Conservation (phyloP, 1,140 invertebrate species). For the Wasmannia auropunctata region DNA sequence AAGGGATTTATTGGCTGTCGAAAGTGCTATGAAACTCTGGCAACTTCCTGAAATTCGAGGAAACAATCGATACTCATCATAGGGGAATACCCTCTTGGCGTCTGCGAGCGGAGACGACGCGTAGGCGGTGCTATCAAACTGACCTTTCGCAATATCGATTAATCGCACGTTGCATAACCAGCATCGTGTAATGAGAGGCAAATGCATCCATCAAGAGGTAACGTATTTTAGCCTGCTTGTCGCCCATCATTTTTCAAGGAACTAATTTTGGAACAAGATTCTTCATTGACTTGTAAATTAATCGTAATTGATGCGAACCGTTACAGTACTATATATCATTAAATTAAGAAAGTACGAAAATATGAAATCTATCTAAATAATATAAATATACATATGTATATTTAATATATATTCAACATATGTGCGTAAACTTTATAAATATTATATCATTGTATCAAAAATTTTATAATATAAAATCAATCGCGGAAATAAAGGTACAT, state of each 20-base stretch:
- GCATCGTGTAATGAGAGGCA: conserved; percentile 32
- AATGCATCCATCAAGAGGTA: conserved; percentile 20
- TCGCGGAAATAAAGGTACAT: too few species aligned
- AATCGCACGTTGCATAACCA: conserved; percentile 66
- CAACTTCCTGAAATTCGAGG: conserved; percentile 40
- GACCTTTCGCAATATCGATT: conserved; percentile 73
- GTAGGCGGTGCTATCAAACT: conserved; percentile 58
- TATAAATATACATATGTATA: background rate
- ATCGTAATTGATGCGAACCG: background rate
- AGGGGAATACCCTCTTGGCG: conserved; percentile 62
- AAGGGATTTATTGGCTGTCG: background rate
- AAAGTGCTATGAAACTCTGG: conserved; percentile 7
- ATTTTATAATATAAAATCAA: background rate
- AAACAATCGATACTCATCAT: conserved; percentile 55
- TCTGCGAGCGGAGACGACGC: conserved; percentile 58
- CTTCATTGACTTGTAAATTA: conserved; percentile 11
- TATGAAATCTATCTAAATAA: background rate
- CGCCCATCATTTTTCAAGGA: background rate
- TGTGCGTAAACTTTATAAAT: background rate
- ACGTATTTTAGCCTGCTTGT: conserved; percentile 1
- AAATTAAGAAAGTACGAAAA: background rate
- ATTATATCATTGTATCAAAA: background rate
- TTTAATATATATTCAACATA: background rate
- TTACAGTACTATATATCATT: background rate
- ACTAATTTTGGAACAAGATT: background rate